Evolutionary conservation across 2,888 invertebrate species (phyloP), one percentile per base, ranked within the genome.

Genomic region (Drosophila helvetica): DNA sequence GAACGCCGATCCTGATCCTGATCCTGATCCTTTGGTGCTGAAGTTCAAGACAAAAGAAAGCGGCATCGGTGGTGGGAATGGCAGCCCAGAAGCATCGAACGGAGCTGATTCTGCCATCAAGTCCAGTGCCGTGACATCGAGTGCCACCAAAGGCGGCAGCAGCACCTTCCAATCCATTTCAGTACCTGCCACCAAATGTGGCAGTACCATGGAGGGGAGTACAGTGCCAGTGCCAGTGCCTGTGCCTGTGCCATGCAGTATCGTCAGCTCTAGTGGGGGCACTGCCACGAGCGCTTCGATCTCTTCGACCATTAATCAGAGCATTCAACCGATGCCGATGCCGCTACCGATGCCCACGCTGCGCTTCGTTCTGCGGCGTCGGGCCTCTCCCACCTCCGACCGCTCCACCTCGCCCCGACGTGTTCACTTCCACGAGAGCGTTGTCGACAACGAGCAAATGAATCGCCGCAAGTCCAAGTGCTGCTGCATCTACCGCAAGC

Each of bases 381-480:
- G 2, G 55, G 50, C 47, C 60, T 3, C 8, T 7, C 25, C 25
- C 25, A 25, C 25, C 25, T 1, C 8, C 25, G 8, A 8, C 25
- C 1, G n/a, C n/a, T n/a, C 8, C 8, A 8, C 0, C 25, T 1
- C 56, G 8, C n/a, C 30, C 15, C 65, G 65, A 0, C 72, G 27
- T 15, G 88, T 89, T 3, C 46, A 22, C 9, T 81, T 83, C 30
- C 63, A 85, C 10, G 67, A 60, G 43, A 64, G 66, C 1, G 82
- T 81, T 19, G 48, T 89, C 46, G 76, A 85, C 27, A 89, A 81
- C n/a, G 82, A 89, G 57, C 33, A 56, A 15, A 33, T 87, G 70
- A 74, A 81, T 53, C 69, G 82, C 0, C 72, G 67, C 30, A 89
- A 70, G 10, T 81, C 86, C 10, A 89, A 87, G 17, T 87, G 89